Evolutionary conservation across 2,797 vertebrate species (phyloP).

Genomic region (Clarias pachynema): DNA sequence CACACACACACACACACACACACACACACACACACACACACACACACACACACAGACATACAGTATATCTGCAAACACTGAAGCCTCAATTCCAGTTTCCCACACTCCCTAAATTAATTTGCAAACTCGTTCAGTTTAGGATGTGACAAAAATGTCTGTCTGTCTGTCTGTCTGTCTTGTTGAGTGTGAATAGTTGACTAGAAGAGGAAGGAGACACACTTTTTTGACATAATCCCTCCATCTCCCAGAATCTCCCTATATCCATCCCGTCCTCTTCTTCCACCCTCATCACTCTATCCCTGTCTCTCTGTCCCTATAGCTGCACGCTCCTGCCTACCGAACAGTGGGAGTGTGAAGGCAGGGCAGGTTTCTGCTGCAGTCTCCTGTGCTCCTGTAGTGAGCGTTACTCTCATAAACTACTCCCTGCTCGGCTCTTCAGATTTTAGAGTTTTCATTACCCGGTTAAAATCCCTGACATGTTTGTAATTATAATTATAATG

Average conservation of each 20-base stretch:
- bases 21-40: conserved; percentile 18
- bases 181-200: background rate
- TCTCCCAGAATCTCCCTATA: background rate
- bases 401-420: background rate
- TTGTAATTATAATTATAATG: background rate
- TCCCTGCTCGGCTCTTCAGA: background rate
- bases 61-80: background rate
- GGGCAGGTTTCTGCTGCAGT: background rate
- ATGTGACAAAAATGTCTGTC: background rate
- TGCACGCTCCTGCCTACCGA: background rate
- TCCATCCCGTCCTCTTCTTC: background rate
- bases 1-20: conserved; percentile 32
- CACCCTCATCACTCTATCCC: conserved; percentile 6
- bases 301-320: background rate
- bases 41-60: background rate
- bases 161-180: background rate
- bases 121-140: background rate
- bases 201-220: background rate
- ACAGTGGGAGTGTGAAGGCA: background rate
- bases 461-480: background rate
- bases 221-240: background rate
- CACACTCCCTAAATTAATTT: background rate
- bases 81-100: background rate
- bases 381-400: conserved; percentile 4
- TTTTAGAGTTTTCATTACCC: background rate